Base-by-base conservation (phyloP, 1,140 invertebrate species). In the Caenorhabditis tropicalis region DNA sequence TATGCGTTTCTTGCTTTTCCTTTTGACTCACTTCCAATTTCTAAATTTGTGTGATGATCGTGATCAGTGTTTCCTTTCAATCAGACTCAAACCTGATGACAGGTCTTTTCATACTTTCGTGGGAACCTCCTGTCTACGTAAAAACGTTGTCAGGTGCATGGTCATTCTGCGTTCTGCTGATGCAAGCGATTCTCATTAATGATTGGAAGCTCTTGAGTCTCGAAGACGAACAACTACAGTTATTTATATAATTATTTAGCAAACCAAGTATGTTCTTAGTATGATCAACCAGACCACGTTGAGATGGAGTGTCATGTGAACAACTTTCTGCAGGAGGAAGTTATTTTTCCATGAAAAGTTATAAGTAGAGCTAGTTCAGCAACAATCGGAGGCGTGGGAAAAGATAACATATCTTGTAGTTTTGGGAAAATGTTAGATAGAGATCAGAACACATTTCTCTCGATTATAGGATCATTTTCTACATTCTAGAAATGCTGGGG, bases 241-340 rank as follows among this genome's bases (percentile, higher is more conserved):
- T n/a, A n/a, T n/a, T n/a, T n/a, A n/a, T n/a, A n/a, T n/a, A n/a
- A n/a, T n/a, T n/a, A n/a, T n/a, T n/a, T n/a, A n/a, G n/a, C n/a
- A n/a, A n/a, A n/a, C n/a, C n/a, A n/a, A n/a, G n/a, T n/a, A n/a
- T n/a, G n/a, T n/a, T n/a, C n/a, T n/a, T n/a, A n/a, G n/a, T n/a
- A n/a, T n/a, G 36, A 58, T 85, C 84, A 53, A 74, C 82, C n/a
- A 19, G 60, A 43, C 81, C 84, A 36, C 65, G 29, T 81, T 85
- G 81, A 85, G 82, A 60, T 43, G 12, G n/a, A 7, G 48, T 36
- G 27, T 82, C n/a, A 27, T 58, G 31, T 56, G 29, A 43, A 29
- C 33, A 31, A 5, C 5, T 74, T 33, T 33, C 21, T 43, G 39
- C 39, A 21, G 19, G 7, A 31, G 31, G 46, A 33, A 51, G 51